Percentiles rank a stretch among this genome's conserved stretches.
Conservation (phyloP, 2,888 invertebrate species). For the Caenorhabditis imperialis region DNA sequence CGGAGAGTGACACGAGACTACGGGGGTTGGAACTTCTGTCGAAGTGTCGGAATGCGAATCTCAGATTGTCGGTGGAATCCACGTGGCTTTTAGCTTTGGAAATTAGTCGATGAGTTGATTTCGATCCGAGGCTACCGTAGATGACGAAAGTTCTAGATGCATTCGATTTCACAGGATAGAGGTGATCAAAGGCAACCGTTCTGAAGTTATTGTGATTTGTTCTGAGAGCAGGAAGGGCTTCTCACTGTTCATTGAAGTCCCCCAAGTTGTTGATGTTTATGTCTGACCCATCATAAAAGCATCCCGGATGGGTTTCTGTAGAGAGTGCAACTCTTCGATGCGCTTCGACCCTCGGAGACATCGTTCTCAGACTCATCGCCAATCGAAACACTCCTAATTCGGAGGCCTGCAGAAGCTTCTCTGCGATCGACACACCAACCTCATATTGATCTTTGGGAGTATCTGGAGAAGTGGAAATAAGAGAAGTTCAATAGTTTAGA, state of each 20-base stretch:
- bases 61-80: slow-evolving; percentile 83
- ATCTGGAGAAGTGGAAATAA: slow-evolving; percentile 1
- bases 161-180: slow-evolving; percentile 16
- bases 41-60: slow-evolving; percentile 89
- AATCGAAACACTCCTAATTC: slow-evolving; percentile 16
- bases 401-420: slow-evolving; percentile 4
- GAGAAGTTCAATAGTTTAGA: background rate
- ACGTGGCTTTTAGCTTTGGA: slow-evolving; percentile 81
- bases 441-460: slow-evolving; percentile 1
- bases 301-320: background rate
- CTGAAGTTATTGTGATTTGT: background rate
- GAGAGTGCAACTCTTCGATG: slow-evolving; percentile 7
- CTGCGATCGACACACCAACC: slow-evolving; percentile 1
- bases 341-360: slow-evolving; percentile 27
- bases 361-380: slow-evolving; percentile 12
- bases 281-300: too few species aligned
- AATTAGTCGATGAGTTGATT: slow-evolving; percentile 82
- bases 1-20: slow-evolving; percentile 86
- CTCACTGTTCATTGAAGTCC: background rate
- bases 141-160: slow-evolving; percentile 80
- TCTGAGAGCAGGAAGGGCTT: background rate
- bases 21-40: background rate
- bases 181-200: slow-evolving; percentile 64
- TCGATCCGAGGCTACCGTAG: slow-evolving; percentile 90
- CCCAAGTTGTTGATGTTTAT: too few species aligned